Evolutionary conservation across 2,888 invertebrate genomes (phyloP).

Genomic region (Cactoblastis cactorum): DNA sequence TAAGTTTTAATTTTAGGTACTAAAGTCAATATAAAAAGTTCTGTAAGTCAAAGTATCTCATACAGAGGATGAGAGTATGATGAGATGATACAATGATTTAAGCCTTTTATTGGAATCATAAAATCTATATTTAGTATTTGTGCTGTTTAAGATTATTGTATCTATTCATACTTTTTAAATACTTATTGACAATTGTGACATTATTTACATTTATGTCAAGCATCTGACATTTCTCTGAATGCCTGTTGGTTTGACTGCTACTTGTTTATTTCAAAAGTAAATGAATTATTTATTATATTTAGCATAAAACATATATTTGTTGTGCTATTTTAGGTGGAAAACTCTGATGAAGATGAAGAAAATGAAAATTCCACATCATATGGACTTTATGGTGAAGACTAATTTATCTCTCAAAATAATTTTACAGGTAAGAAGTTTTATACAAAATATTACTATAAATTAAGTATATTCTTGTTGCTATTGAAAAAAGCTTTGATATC

Average conservation of each 20-base stretch:
- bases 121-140: too few relatives aligned
- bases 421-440: constrained; percentile 29
- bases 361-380: constrained; percentile 2
- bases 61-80: too few relatives aligned
- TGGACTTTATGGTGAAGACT: constrained; percentile 25
- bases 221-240: constrained; percentile 37
- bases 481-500: background rate
- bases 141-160: too few relatives aligned
- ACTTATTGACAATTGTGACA: constrained; percentile 36
- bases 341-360: constrained; percentile 4
- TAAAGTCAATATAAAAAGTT: too few relatives aligned
- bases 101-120: too few relatives aligned
- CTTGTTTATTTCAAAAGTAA: background rate
- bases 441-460: background rate
- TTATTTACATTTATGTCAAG: constrained; percentile 44
- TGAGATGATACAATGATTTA: too few relatives aligned
- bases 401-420: constrained; percentile 17
- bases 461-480: background rate
- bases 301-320: background rate
- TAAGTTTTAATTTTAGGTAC: too few relatives aligned
- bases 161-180: constrained; percentile 14
- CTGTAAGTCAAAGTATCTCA: too few relatives aligned
- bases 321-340: constrained; percentile 8
- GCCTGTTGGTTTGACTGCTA: constrained; percentile 8
- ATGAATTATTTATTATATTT: background rate